Evolutionary conservation across 2,888 invertebrate species (phyloP).

Genomic region (Seladonia tumulorum): DNA sequence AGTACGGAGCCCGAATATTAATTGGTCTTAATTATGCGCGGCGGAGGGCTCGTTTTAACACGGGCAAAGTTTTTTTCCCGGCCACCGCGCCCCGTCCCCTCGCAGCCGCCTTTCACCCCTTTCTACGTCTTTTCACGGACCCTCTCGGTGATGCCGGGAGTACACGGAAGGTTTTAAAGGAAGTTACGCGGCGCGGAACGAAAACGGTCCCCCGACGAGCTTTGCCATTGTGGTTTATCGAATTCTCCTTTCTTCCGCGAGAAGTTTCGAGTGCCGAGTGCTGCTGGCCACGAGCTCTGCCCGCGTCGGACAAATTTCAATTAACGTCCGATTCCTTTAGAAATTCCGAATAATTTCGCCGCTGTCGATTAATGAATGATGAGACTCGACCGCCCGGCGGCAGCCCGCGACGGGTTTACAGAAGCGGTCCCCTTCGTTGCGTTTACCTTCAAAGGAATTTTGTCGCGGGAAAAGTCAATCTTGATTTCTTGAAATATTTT

Average conservation of each 20-base stretch:
- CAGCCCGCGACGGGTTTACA: background rate
- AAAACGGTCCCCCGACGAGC: slow-evolving; percentile 63
- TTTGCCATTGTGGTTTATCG: slow-evolving; percentile 66
- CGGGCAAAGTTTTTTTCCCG: slow-evolving; percentile 58
- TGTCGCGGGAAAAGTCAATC: background rate
- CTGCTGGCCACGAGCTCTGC: slow-evolving; percentile 17
- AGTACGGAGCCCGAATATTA: slow-evolving; percentile 80
- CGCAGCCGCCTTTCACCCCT: slow-evolving; percentile 14
- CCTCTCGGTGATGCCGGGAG: slow-evolving; percentile 33
- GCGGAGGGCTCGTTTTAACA: slow-evolving; percentile 61
- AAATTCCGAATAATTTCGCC: slow-evolving; percentile 38
- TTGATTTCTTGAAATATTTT: background rate
- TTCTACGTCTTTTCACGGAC: slow-evolving; percentile 49
- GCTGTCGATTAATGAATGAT: slow-evolving; percentile 28
- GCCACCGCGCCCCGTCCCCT: background rate
- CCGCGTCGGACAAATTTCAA: slow-evolving; percentile 53
- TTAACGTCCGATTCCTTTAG: slow-evolving; percentile 40
- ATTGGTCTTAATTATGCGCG: slow-evolving; percentile 80
- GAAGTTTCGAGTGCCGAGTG: slow-evolving; percentile 47
- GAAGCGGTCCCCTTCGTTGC: background rate
- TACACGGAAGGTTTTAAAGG: slow-evolving; percentile 52
- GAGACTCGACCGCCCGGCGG: background rate
- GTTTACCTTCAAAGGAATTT: background rate
- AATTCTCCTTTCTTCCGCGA: slow-evolving; percentile 51
- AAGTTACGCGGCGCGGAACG: slow-evolving; percentile 61